Conservation (phyloP, 2,797 vertebrate species). For the Chloroceryle inda region DNA sequence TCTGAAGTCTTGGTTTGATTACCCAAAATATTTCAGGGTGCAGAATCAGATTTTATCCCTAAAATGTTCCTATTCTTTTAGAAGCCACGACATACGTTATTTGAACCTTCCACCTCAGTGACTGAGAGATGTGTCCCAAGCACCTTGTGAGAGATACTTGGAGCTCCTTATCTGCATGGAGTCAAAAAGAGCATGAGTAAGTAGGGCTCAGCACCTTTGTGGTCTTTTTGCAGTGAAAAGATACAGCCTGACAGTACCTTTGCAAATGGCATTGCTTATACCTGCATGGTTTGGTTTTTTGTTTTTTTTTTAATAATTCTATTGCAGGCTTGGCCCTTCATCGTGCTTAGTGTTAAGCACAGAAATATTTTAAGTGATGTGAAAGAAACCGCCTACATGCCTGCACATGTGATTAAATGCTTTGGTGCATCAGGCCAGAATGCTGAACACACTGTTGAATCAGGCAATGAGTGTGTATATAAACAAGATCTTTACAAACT, state of each 20-base stretch:
- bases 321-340: background rate
- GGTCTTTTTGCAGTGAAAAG: background rate
- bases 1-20: slow-evolving; percentile 39
- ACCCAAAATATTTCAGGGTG: slow-evolving; percentile 19
- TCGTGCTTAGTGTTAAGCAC: background rate
- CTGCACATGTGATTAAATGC: slow-evolving; percentile 28
- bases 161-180: background rate
- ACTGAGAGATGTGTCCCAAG: background rate
- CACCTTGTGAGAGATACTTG: background rate
- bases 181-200: background rate
- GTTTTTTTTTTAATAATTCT: background rate
- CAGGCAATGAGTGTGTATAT: background rate
- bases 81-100: background rate
- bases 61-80: background rate
- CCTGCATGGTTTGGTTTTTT: background rate
- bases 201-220: background rate
- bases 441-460: background rate
- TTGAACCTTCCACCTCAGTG: background rate
- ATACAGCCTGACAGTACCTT: background rate
- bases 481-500: slow-evolving; percentile 21
- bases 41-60: slow-evolving; percentile 3
- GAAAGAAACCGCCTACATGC: background rate
- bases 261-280: background rate
- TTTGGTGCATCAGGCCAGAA: slow-evolving; percentile 31
- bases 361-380: slow-evolving; percentile 32